A percentile compares a stretch with the other conserved stretches of the same genome.
Evolutionary conservation across 2,113 vertebrate species (phyloP).

Genomic region (Plotosus lineatus): DNA sequence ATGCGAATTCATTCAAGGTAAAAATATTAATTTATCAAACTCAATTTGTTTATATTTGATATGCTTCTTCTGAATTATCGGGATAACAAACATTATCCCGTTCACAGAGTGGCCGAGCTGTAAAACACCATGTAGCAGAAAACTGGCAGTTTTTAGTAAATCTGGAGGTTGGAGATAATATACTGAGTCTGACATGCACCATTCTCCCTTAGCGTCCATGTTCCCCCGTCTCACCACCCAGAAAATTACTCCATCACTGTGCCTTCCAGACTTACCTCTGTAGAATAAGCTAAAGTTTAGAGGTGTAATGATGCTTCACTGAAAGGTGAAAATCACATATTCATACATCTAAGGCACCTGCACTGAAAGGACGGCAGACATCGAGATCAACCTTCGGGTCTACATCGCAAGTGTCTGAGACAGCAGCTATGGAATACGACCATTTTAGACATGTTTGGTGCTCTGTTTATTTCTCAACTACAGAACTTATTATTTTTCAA

Average conservation of each 20-base stretch:
- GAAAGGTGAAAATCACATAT: background rate
- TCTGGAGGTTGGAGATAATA: constrained; percentile 25
- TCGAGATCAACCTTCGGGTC: too few species aligned
- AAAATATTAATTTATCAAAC: background rate
- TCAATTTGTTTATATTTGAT: background rate
- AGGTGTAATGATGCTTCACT: background rate
- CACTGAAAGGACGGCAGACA: background rate
- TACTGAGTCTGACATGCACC: constrained; percentile 31
- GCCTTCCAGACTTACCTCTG: constrained; percentile 1
- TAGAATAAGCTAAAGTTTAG: background rate
- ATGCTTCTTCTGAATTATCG: background rate
- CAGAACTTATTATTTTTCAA: background rate
- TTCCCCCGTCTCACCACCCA: background rate
- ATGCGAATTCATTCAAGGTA: too few species aligned
- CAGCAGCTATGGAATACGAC: accelerated
- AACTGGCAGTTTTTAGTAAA: constrained; percentile 38
- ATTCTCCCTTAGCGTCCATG: background rate
- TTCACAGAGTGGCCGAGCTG: background rate
- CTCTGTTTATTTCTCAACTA: background rate
- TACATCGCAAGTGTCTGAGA: background rate
- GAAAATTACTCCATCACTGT: background rate
- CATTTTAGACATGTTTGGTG: background rate
- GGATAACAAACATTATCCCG: background rate
- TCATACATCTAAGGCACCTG: background rate
- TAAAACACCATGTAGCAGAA: background rate